Evolutionary conservation across 2,113 vertebrate genomes (phyloP), one percentile per base, ranked within the genome.

Genomic region (Vanacampus margaritifer): DNA sequence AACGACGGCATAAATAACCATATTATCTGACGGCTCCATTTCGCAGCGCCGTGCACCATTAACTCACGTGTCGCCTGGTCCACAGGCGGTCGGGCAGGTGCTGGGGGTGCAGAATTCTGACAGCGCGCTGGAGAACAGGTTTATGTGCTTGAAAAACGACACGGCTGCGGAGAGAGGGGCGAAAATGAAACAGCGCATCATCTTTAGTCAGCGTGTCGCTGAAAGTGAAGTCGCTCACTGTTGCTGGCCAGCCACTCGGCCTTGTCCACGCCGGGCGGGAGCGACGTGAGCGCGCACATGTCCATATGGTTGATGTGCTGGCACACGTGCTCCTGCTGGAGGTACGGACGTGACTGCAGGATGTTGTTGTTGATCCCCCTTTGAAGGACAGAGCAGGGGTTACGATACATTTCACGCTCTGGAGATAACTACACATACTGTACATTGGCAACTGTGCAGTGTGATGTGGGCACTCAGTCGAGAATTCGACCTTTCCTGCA

Each of bases 61-160:
- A 28, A 78, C 92, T 74, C 74, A 93, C 92, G 32, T 84, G 76
- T 92, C 89, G 75, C 83, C 87, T 2, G 91, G 90, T 70, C 90
- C 91, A 62, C 79, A 88, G 68, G 90, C 88, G 7, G 84, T 88
- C 3, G 93, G 93, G 68, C 93, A 94, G 74, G 87, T 89, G 57
- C 72, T 87, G 50, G 84, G 83, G 21, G 92, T 91, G 85, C 93
- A 94, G 86, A 89, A 91, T 71, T 94, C 93, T 0, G 91, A 94
- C 64, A 94, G 69, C 0, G 91, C 88, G 16, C 93, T 92, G 45
- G 88, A 91, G 79, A 93, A 82, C 76, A 94, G 78, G 73, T 90
- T 94, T 79, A 91, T 90, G 21, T 93, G 88, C 78, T 93, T 92
- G 86, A 94, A 94, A 86, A 94, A 94, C 0, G 89, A 88, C 65